Evolutionary conservation across 2,888 invertebrate species (phyloP).

Genomic region (Ypsolopha sequella): DNA sequence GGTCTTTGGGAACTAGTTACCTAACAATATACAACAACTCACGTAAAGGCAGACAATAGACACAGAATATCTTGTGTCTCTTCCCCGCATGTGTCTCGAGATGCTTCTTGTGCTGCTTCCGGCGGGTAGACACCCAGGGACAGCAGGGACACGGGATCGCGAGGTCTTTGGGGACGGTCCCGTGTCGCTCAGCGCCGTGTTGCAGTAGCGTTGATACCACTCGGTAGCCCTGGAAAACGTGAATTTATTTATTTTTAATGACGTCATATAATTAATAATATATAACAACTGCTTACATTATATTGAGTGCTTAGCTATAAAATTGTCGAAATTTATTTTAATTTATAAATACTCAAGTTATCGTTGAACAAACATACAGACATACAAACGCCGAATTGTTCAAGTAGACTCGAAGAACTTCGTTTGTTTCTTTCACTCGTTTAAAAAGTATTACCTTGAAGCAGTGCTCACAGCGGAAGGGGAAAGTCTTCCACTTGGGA

Average conservation of each 20-base stretch:
- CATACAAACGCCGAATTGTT: too few species aligned
- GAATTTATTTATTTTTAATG: too few species aligned
- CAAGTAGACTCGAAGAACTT: too few species aligned
- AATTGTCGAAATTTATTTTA: too few species aligned
- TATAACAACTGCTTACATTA: too few species aligned
- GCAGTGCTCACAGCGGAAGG: constrained; percentile 52
- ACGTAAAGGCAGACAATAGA: constrained; percentile 9
- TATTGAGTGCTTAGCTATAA: too few species aligned
- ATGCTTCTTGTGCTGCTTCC: constrained; percentile 10
- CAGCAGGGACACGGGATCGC: constrained; percentile 49
- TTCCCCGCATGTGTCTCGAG: constrained; percentile 15
- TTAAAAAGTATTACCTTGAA: constrained; percentile 37
- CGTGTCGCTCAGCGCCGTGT: constrained; percentile 48
- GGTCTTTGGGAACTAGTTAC: constrained; percentile 1
- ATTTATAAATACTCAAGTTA: too few species aligned
- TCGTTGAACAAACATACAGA: too few species aligned
- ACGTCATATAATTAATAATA: too few species aligned
- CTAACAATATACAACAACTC: neutral
- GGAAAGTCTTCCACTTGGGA: constrained; percentile 60
- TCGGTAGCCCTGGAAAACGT: constrained; percentile 49
- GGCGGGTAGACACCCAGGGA: too few species aligned
- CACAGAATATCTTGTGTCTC: too few species aligned
- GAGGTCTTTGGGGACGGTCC: constrained; percentile 33
- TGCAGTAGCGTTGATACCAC: constrained; percentile 45
- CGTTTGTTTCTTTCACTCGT: too few species aligned